phyloP scores from a whole-genome alignment of 2,797 vertebrate species.

The Rhincodon typus region DNA sequence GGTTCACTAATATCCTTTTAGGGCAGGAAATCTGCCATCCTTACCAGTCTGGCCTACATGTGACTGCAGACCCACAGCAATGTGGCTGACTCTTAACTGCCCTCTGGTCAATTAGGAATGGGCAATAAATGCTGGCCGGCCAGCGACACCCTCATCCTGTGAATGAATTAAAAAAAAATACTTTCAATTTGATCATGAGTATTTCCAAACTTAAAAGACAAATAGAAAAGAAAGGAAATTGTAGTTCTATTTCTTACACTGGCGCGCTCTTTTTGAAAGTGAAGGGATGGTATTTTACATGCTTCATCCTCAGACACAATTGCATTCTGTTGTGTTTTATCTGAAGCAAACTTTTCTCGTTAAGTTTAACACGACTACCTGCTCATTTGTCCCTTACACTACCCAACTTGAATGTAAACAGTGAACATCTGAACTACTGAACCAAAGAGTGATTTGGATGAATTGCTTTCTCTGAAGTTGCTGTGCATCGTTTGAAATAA shows the following conservation, averaged over 20 bases:
- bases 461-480: not conserved
- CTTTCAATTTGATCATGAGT: not conserved
- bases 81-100: no score
- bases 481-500: not conserved
- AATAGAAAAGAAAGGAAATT: not conserved
- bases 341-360: not conserved
- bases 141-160: no score
- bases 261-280: not conserved
- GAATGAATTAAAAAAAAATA: not conserved
- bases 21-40: no score
- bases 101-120: no score
- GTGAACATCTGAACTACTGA: not conserved
- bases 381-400: not conserved
- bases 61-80: no score
- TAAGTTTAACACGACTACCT: not conserved
- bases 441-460: not conserved
- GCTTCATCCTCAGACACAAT: not conserved
- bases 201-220: not conserved
- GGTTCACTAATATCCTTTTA: no score
- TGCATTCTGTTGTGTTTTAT: not conserved
- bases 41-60: no score
- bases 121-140: no score
- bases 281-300: not conserved
- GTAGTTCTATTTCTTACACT: not conserved
- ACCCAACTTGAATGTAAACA: not conserved